Base-by-base conservation (phyloP, 2,113 vertebrate species). In the Montifringilla adamsi region DNA sequence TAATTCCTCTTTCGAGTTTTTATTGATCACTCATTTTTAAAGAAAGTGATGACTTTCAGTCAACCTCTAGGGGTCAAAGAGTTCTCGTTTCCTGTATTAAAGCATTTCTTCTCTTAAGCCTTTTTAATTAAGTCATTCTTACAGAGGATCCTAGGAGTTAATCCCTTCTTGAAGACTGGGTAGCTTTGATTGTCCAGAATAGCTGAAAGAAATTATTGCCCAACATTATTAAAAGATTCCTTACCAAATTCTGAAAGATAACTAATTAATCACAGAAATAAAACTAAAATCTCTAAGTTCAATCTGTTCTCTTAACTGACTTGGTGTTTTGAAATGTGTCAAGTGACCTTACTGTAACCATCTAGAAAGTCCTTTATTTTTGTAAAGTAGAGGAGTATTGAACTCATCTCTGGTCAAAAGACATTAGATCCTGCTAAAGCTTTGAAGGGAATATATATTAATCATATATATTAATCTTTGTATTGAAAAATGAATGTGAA, bases 51-150 rank as follows among this genome's bases (percentile, higher is more conserved):
- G 93, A 94, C 87, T 93, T 96, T 96, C 87, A 94, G 26, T 63
- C 64, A 87, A 74, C 81, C 81, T 94, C 59, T 55, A 59, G 31
- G 21, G 56, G 81, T 93, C 68, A 95, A 55, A 63, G 17, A n/a
- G 30, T 81, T 93, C 52, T 78, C 0, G 2, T 89, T 78, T 70
- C 69, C 14, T 50, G 43, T 59, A 78, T 78, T 87, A 87, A 87
- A 87, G 20, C 28, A 55, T 81, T 77, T 91, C n/a, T 78, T 84
- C 60, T 85, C 33, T 63, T 93, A 93, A 94, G 68, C 76, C 50
- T 90, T 94, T 90, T 81, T 94, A 96, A 95, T 95, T 95, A 94
- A 89, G 60, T 67, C 30, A 84, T 35, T 78, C 77, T 93, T 59
- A 39, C 5, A 59, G 20, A 84, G 39, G 59, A 78, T 87, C 60